Base-by-base conservation (phyloP, 2,113 vertebrate species). In the Lichenostomus cassidix region DNA sequence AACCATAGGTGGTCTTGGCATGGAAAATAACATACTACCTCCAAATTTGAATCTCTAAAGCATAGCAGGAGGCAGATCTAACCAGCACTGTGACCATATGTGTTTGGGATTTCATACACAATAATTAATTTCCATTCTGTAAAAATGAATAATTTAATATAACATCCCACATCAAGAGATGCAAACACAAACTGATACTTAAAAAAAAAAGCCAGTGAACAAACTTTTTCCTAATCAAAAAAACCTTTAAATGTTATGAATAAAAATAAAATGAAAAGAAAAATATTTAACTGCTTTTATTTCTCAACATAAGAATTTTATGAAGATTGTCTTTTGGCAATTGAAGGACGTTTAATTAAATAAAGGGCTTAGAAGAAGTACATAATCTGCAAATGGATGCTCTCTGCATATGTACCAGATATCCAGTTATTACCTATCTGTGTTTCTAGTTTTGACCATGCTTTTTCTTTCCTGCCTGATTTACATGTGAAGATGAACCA, bases 41-140 rank as follows among this genome's bases (percentile, higher is more conserved):
- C 97, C 92, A 98, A 98, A 97, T 98, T 80, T 94, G 97, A 98
- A 97, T 97, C 97, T 98, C 96, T 81, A 93, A 96, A 96, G 97
- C 96, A 96, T 98, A 97, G 97, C 97, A 97, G 98, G 97, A 98
- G 98, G 96, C 97, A 94, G 84, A 97, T 97, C 97, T 98, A 98
- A 96, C 97, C 96, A 73, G 96, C 95, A 92, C 97, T 97, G 94
- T 97, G 95, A 98, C 97, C 98, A 98, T 98, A 98, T 98, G 98
- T 98, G 97, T 98, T 98, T 98, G 97, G 97, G 97, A 98, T 98
- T 97, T 97, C 96, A 97, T 97, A 97, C 96, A 97, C 98, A 97
- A 98, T 98, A 98, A 98, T 98, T 98, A 98, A 98, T 98, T 98
- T 98, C 96, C 93, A 97, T 97, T 97, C 97, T 98, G 97, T 96